Evolutionary conservation across 2,113 vertebrate species (phyloP).

Genomic region (Aptenodytes forsteri): DNA sequence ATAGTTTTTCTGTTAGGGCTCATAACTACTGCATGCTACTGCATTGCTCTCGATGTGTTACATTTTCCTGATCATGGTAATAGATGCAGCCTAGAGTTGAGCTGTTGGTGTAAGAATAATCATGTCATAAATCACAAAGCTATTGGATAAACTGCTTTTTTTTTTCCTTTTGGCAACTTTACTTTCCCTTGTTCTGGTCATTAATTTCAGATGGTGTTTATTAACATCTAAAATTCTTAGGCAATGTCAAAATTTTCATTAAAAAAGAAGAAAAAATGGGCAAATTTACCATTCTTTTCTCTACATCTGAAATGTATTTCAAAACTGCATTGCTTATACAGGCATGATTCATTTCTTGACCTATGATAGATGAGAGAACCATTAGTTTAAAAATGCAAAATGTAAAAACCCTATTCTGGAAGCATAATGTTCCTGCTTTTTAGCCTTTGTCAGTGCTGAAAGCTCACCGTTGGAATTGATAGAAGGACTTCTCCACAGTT

Average conservation of each 20-base stretch:
- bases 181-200: background rate
- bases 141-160: background rate
- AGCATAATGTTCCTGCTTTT: background rate
- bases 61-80: background rate
- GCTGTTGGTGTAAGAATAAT: background rate
- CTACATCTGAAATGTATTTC: background rate
- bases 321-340: background rate
- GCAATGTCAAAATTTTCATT: background rate
- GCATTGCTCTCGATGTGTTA: background rate
- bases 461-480: background rate
- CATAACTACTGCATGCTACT: background rate
- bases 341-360: background rate
- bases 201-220: background rate
- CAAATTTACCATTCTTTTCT: background rate
- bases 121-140: background rate
- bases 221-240: background rate
- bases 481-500: background rate
- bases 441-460: background rate
- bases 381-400: background rate
- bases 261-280: background rate
- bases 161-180: background rate
- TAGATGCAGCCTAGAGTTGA: background rate
- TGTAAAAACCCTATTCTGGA: background rate
- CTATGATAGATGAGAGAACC: background rate
- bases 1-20: accelerated